Evolutionary conservation across 2,113 vertebrate genomes (phyloP), one percentile per base, ranked within the genome.

Genomic region (Psilopsiagon aurifrons): DNA sequence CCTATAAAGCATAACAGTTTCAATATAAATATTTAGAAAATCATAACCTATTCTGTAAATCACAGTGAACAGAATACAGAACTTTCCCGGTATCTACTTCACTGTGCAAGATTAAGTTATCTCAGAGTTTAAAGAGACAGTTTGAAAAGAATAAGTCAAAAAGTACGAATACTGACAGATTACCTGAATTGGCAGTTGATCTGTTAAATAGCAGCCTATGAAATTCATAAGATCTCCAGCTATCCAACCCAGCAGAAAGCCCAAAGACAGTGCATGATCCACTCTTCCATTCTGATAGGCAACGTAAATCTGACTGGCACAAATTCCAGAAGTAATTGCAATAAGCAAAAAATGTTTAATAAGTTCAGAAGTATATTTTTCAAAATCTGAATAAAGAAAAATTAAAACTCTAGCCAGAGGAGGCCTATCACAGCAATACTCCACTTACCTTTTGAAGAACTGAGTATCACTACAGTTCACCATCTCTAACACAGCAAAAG

Each of bases 141-240:
- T 28, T 59, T 37, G 17, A 51, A 82, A 75, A 59, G 69, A 12
- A 19, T 14, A 67, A 62, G 67, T n/a, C 16, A 67, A 66, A 51
- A 81, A 54, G 39, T 9, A 95, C 15, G 33, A 78, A 41, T 49
- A 35, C 24, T 18, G 41, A 51, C n/a, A 9, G 55, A 49, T 91
- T 95, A 98, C 97, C 98, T 98, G 98, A 93, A 98, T 87, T 28
- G 97, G 98, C 49, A 98, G 95, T 64, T 98, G 97, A 37, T 94
- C 97, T 80, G 97, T 98, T 80, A 98, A 97, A 75, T 95, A 98
- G 92, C 97, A 98, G 33, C 98, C 98, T 44, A 86, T 31, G 51
- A 98, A 98, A 88, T 92, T 97, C 77, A 94, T 96, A 33, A 98
- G 73, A 67, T 98, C 97, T 60, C 97, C 98, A 96, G 96, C 94